Conservation (phyloP, 1,140 invertebrate species). For the Scaptomyza graminum region DNA sequence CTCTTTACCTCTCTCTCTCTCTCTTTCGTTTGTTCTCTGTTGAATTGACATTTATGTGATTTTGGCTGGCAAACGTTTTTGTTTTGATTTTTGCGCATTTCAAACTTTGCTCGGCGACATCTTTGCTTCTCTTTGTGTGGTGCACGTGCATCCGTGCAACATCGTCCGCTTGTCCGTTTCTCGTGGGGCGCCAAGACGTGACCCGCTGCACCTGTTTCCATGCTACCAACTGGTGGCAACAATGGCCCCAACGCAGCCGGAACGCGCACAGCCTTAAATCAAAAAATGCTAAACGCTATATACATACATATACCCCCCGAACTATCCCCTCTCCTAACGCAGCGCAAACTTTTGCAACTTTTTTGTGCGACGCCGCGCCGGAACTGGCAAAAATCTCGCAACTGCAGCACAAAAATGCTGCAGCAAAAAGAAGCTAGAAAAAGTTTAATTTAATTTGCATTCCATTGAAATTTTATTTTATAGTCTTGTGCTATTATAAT, state of each 20-base stretch:
- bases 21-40: slow-evolving; percentile 28
- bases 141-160: slow-evolving; percentile 4
- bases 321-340: background rate
- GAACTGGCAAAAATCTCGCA: slow-evolving; percentile 55
- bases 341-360: slow-evolving; percentile 11
- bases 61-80: slow-evolving; percentile 13
- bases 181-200: slow-evolving; percentile 39
- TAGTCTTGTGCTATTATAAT: slow-evolving; percentile 46
- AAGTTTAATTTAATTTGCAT: slow-evolving; percentile 68
- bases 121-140: background rate
- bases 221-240: slow-evolving; percentile 40
- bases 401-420: slow-evolving; percentile 21
- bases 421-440: slow-evolving; percentile 12
- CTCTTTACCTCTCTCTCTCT: background rate
- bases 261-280: slow-evolving; percentile 62
- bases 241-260: slow-evolving; percentile 20
- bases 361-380: slow-evolving; percentile 51
- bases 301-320: slow-evolving; percentile 17
- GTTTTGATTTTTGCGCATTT: background rate
- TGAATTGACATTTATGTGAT: slow-evolving; percentile 58
- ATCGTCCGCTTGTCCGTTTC: background rate
- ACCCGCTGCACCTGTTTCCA: slow-evolving; percentile 40
- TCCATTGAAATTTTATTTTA: slow-evolving; percentile 61
- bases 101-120: background rate
- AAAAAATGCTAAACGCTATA: slow-evolving; percentile 36